Evolutionary conservation across 2,888 invertebrate genomes (phyloP), one percentile per base, ranked within the genome.

Genomic region (Meganola albula): DNA sequence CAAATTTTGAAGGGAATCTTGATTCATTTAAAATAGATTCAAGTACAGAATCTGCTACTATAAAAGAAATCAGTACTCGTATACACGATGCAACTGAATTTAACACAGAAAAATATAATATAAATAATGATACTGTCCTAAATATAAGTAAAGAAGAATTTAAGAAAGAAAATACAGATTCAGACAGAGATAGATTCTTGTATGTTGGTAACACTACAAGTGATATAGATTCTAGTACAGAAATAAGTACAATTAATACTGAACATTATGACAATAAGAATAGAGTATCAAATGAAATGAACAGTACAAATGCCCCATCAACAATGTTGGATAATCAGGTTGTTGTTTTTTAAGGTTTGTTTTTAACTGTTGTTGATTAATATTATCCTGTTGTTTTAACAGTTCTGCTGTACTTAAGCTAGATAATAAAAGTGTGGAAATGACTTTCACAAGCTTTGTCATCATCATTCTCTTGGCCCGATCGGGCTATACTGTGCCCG

Each of bases 311-410:
- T 31, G 21, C 29, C 27, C 27, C 6, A 37, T 23, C 24, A 34
- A 38, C 44, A 2, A 51, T 54, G 7, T 27, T 51, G 18, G 33
- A 28, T 5, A 51, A 58, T 13, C 58, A 65, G 65, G 64, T 65
- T 54, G 43, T 61, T 61, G 45, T 59, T 43, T 38, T 56, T 35
- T 60, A 50, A 49, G 31, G 34, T 37, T 40, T 48, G 29, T 41
- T 45, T 44, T 54, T 44, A 31, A 34, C 40, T 42, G 37, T 44
- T 48, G 42, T 44, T 34, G 20, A 20, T 20, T n/a, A 20, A 7
- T 20, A n/a, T 20, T 20, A 7, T 5, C n/a, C 3, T 20, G n/a
- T n/a, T n/a, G n/a, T n/a, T n/a, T n/a, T n/a, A n/a, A n/a, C n/a
- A n/a, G n/a, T n/a, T n/a, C n/a, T n/a, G n/a, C n/a, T n/a, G n/a